These are phyloP conservation scores for Trematocara nigrifrons DNA, from an alignment of 2,113 vertebrate species.

Conservation along the genomic window DNA sequence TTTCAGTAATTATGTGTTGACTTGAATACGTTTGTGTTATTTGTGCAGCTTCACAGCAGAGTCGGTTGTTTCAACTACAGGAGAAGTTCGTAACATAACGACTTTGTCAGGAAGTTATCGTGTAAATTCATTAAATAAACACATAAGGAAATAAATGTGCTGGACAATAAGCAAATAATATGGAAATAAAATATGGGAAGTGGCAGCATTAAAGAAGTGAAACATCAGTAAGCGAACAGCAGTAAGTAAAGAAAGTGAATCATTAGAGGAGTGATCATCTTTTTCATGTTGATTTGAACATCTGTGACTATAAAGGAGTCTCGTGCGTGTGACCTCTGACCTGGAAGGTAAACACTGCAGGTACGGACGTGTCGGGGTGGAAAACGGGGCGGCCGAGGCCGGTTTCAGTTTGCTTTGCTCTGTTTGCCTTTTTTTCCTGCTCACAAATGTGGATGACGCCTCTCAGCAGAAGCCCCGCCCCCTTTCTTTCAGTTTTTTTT, in stretches of 20 bases:
- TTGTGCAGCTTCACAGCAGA: neutral
- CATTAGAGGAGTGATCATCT: no score
- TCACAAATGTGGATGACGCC: neutral
- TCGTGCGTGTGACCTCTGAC: neutral
- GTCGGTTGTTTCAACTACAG: neutral
- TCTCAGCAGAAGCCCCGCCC: neutral
- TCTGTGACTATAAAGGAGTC: neutral
- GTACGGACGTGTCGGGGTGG: neutral
- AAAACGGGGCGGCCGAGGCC: neutral
- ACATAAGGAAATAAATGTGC: neutral
- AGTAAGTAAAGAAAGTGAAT: neutral
- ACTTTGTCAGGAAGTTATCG: neutral
- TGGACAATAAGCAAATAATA: neutral
- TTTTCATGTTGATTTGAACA: neutral
- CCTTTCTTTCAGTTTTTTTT: neutral
- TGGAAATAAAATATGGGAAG: neutral
- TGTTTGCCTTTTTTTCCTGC: neutral
- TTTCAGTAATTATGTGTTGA: neutral
- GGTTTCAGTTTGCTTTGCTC: neutral
- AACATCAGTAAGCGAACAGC: neutral
- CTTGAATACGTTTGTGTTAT: neutral
- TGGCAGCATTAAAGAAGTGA: neutral
- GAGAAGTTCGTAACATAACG: neutral
- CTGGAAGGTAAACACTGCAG: neutral
- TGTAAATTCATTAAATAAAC: neutral